phyloP scores from a whole-genome alignment of 2,797 vertebrate species.

The Tangara arthus region DNA sequence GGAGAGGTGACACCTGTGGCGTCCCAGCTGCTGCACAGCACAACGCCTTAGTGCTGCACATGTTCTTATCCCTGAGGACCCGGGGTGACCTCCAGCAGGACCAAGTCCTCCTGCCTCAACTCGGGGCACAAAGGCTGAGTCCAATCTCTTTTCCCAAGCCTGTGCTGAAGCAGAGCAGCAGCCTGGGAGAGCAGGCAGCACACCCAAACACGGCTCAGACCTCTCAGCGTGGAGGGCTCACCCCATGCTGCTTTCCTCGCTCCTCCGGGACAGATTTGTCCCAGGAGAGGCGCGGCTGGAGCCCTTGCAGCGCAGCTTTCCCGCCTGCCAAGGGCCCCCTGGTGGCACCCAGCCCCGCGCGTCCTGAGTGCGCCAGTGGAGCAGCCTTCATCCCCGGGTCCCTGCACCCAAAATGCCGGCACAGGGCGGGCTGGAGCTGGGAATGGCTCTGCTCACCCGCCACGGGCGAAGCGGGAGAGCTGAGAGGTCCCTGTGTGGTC shows the following conservation, averaged over 20 bases:
- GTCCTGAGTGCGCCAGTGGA: accelerated
- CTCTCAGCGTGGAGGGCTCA: neutral
- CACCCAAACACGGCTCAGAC: neutral
- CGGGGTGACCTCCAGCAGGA: neutral
- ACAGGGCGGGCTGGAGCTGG: neutral
- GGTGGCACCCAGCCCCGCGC: neutral
- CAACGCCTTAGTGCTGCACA: accelerated
- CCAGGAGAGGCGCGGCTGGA: neutral
- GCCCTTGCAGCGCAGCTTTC: neutral
- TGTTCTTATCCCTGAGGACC: neutral
- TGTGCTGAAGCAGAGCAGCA: neutral
- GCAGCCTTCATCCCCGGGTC: too few species aligned
- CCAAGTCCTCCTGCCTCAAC: neutral
- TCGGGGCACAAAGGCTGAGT: neutral
- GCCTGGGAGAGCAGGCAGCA: neutral
- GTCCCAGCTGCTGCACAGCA: neutral
- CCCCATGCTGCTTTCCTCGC: accelerated
- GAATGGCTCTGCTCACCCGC: neutral
- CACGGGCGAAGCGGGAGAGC: accelerated
- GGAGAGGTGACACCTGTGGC: neutral
- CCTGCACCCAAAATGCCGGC: accelerated
- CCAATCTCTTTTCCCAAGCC: neutral
- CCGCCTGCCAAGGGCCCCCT: neutral
- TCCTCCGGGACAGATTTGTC: accelerated
- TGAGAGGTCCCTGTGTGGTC: neutral